These are phyloP conservation scores for Cossypha dichroa DNA, from an alignment of 2,797 vertebrate species.

Conservation along the genomic window DNA sequence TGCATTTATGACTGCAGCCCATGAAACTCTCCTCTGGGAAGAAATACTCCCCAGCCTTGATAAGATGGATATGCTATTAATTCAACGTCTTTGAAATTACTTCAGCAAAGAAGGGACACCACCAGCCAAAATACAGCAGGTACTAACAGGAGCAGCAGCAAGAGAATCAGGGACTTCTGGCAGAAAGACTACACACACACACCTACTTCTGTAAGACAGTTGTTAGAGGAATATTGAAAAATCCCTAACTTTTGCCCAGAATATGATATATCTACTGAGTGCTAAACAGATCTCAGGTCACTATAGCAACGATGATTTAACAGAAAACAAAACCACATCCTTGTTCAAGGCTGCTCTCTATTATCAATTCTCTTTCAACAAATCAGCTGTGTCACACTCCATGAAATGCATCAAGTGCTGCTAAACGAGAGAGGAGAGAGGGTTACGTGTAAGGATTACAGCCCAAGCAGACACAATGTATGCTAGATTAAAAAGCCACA, in stretches of 20 bases:
- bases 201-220: background rate
- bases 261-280: background rate
- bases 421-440: background rate
- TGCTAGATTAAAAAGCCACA: background rate
- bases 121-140: background rate
- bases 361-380: background rate
- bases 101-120: background rate
- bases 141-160: background rate
- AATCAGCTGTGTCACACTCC: background rate
- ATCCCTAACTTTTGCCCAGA: conserved; percentile 9
- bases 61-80: background rate
- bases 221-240: background rate
- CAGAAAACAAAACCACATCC: conserved; percentile 20
- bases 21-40: background rate
- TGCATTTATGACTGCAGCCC: background rate
- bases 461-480: background rate
- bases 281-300: conserved; percentile 16
- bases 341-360: background rate
- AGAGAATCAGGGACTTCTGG: background rate
- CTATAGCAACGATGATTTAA: conserved; percentile 39
- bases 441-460: background rate
- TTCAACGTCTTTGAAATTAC: background rate
- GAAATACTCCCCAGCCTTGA: background rate
- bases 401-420: background rate
- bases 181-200: background rate